Conservation (phyloP, 2,888 invertebrate species). For the Pterostichus niger region DNA sequence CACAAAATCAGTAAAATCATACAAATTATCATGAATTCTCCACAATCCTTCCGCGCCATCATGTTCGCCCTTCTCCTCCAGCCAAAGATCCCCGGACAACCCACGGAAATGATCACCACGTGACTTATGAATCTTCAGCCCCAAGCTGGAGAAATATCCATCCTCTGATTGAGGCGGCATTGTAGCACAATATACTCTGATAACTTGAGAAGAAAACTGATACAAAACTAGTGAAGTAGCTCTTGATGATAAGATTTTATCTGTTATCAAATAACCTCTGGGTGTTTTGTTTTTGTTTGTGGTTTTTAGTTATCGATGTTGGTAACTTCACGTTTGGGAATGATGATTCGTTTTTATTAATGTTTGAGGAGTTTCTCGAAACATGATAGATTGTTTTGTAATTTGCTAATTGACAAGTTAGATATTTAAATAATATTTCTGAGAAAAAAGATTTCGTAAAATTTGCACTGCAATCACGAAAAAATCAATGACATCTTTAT, state of each 20-base stretch:
- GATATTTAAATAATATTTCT: too few species aligned
- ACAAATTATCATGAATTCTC: conserved; percentile 87
- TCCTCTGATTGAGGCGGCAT: conserved; percentile 63
- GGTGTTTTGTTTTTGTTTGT: conserved; percentile 3
- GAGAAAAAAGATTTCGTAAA: too few species aligned
- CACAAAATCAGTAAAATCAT: conserved; percentile 89
- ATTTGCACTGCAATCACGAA: too few species aligned
- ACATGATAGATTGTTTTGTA: background rate
- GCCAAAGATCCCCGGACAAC: conserved; percentile 76
- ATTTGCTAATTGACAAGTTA: too few species aligned
- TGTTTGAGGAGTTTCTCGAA: background rate
- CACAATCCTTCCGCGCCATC: conserved; percentile 88
- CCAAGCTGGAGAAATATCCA: conserved; percentile 60
- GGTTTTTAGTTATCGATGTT: background rate
- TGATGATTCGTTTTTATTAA: background rate
- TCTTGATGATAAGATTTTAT: conserved; percentile 16
- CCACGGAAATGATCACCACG: conserved; percentile 59
- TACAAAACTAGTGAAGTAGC: background rate
- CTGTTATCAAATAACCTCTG: conserved; percentile 42
- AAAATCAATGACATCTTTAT: too few species aligned
- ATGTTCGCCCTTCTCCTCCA: conserved; percentile 83
- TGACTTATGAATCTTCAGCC: conserved; percentile 60
- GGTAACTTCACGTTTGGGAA: background rate
- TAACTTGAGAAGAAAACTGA: background rate
- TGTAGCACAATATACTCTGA: background rate